Evolutionary conservation across 2,113 vertebrate species (phyloP).

Genomic region (Malurus elegans): DNA sequence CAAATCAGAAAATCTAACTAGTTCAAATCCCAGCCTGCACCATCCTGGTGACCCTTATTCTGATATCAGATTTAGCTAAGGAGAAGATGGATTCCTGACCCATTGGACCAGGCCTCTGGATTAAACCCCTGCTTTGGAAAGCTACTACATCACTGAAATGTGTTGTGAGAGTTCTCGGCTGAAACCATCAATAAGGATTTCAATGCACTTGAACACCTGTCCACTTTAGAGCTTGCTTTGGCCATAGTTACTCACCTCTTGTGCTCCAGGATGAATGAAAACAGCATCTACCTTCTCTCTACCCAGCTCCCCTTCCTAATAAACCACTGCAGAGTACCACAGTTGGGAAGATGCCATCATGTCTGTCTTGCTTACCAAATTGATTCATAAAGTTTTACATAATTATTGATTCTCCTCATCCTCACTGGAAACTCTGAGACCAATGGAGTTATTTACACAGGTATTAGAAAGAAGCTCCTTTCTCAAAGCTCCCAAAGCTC

Average conservation of each 20-base stretch:
- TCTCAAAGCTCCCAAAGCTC: no score
- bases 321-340: background rate
- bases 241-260: background rate
- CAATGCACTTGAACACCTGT: background rate
- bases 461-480: slow-evolving; percentile 7
- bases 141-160: background rate
- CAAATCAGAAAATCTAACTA: background rate
- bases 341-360: background rate
- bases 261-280: background rate
- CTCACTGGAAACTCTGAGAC: background rate
- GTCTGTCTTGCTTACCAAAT: slow-evolving; percentile 17
- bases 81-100: background rate
- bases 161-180: background rate
- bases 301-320: background rate
- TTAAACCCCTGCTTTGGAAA: background rate
- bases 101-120: background rate
- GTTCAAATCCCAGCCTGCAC: background rate
- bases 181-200: background rate
- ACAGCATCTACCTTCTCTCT: background rate
- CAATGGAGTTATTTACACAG: slow-evolving; percentile 20
- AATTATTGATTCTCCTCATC: slow-evolving; percentile 11
- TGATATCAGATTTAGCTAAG: background rate
- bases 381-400: slow-evolving; percentile 43
- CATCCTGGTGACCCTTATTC: background rate
- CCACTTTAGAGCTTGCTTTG: background rate